Percentiles rank a stretch among this genome's conserved stretches.
Evolutionary conservation across 2,888 invertebrate genomes (phyloP).

Genomic region (Cerastis leucographa): DNA sequence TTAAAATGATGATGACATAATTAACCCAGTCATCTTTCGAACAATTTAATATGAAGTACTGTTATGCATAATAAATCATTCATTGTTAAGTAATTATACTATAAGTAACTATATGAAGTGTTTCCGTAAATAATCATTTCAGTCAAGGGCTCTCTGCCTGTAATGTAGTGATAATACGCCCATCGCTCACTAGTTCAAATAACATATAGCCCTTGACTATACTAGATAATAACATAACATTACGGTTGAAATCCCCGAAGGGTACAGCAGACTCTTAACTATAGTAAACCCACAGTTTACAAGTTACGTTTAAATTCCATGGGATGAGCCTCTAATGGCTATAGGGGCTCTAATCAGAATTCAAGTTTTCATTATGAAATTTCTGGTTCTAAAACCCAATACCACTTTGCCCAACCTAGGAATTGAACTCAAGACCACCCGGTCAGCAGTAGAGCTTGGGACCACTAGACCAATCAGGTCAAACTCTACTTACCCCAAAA

Average conservation of each 20-base stretch:
- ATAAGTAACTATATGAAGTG: background rate
- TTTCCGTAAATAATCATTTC: conserved; percentile 27
- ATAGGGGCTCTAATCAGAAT: background rate
- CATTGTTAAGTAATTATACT: conserved; percentile 18
- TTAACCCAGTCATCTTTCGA: background rate
- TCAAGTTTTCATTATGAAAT: background rate
- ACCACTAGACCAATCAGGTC: background rate
- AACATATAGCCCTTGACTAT: background rate
- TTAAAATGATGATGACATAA: conserved; percentile 7
- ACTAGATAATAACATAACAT: background rate
- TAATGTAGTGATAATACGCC: conserved; percentile 20
- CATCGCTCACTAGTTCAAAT: conserved; percentile 9
- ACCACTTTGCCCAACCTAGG: background rate
- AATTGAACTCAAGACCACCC: background rate
- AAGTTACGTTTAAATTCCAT: too few species aligned
- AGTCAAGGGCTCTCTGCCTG: conserved; percentile 2
- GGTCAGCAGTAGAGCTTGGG: background rate
- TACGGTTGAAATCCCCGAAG: background rate
- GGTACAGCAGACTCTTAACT: background rate
- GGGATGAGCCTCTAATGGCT: too few species aligned
- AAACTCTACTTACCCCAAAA: background rate
- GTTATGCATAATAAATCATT: background rate
- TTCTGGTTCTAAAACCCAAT: background rate
- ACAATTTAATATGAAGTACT: background rate
- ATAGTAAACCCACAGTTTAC: background rate